phyloP scores from a whole-genome alignment of 2,797 vertebrate species.

The Hapalemur alaotrensis region DNA sequence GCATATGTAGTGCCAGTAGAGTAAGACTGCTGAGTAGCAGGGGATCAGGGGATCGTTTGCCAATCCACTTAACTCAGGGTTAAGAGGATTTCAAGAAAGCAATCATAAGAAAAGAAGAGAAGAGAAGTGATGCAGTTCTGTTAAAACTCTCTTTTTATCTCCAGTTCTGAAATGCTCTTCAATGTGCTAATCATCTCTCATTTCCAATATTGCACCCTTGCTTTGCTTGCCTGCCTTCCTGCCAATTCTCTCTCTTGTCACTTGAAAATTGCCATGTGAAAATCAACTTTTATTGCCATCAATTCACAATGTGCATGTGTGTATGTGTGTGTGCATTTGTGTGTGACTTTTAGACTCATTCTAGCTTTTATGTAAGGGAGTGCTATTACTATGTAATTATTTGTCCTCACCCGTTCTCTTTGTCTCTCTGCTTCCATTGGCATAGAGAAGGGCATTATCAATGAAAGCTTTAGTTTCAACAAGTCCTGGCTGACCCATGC shows the following conservation, averaged over 20 bases:
- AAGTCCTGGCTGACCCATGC: rapidly evolving
- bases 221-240: neutral
- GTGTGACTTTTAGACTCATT: neutral
- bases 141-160: neutral
- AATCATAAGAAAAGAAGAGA: neutral
- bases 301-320: neutral
- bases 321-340: too few species aligned
- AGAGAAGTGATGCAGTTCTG: neutral
- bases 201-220: neutral
- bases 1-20: neutral
- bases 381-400: neutral
- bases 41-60: neutral
- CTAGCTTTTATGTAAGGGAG: neutral
- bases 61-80: neutral
- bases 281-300: neutral
- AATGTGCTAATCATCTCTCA: neutral
- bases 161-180: neutral
- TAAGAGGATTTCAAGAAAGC: slow-evolving; percentile 15
- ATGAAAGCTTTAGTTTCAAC: too few species aligned
- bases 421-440: neutral
- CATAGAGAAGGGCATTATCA: rapidly evolving
- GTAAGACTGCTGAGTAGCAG: neutral
- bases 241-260: neutral
- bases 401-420: neutral
- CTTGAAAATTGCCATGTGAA: neutral